Evolutionary conservation across 2,888 invertebrate species (phyloP), one percentile per base, ranked within the genome.

Genomic region (Diloba caeruleocephala): DNA sequence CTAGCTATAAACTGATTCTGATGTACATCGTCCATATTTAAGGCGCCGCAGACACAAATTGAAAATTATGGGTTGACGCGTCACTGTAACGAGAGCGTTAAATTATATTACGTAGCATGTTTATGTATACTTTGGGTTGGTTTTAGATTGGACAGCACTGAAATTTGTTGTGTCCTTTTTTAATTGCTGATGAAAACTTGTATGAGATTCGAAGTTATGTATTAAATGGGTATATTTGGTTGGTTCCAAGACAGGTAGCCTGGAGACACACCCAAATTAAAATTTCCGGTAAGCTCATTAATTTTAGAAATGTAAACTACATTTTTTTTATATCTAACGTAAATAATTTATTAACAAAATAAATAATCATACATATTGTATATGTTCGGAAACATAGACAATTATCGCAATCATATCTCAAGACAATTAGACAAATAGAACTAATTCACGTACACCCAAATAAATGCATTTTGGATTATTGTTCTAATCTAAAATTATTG

Each of bases 1-100:
- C 84, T 84, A 83, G 81, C 78, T 79, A 78, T 79, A 79, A 85
- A 54, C 78, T 86, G 87, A 87, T 57, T 54, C 57, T 81, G 83
- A 44, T 62, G 62, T 83, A 88, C 80, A 83, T 57, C 55, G 64
- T 71, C 72, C 76, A 72, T 85, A 80, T 89, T 88, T 89, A 89
- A 82, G 82, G 83, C 82, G 76, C 71, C 71, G 78, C 75, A 74
- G 84, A 86, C 89, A 82, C 90, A 91, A 90, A 92, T 92, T 92
- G 92, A 87, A 90, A 92, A 81, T 90, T 91, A 92, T 83, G 86
- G 86, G 81, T 78, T 81, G 82, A 84, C 82, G 81, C 81, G 38
- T 79, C 79, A 56, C 70, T 67, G 81, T 85, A 89, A 87, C 87
- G 86, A 86, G 86, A 71, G 71, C 77, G 68, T 76, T 82, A 82